Evolutionary conservation across 2,113 vertebrate species (phyloP), one percentile per base, ranked within the genome.

Genomic region (Peromyscus leucopus): DNA sequence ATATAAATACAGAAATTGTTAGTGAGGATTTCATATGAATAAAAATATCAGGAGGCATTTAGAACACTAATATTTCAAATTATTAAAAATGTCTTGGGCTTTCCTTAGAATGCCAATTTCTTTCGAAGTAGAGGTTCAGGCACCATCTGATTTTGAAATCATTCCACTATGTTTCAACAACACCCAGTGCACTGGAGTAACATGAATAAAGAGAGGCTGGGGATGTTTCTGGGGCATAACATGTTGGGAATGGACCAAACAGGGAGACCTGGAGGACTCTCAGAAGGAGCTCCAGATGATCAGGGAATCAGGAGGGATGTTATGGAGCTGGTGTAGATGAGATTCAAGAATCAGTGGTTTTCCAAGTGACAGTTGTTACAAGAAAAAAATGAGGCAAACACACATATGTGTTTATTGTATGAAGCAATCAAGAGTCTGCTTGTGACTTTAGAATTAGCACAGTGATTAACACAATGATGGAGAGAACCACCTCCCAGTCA

Each of bases 381-480:
- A 55, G 33, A 48, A 46, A n/a, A 39, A 78, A 51, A 28, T 57
- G 59, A 57, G 24, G 46, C 21, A 4, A 72, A 72, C 33, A 36
- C 2, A 12, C 75, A 55, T 69, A 48, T n/a, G 31, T 10, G 13
- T 11, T 21, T 57, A 3, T 46, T 19, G 17, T 11, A 6, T 31
- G 39, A 71, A 67, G 33, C 28, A 31, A 0, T 39, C 48, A 7
- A 33, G 48, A 75, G 33, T 39, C 39, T 93, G 36, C n/a, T 24
- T 4, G 13, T 48, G 5, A 11, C 42, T 71, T 87, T 17, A 61
- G 7, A 5, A 31, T 48, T 5, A 26, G 16, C 3, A 2, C 2
- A 17, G 12, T 55, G 48, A 0, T 4, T 15, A 82, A 17, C 13
- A 8, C 5, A 0, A 5, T 0, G 8, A 5, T 12, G 2, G 17